phyloP scores from a whole-genome alignment of 2,888 invertebrate genomes.

The Nomada hirtipes region DNA sequence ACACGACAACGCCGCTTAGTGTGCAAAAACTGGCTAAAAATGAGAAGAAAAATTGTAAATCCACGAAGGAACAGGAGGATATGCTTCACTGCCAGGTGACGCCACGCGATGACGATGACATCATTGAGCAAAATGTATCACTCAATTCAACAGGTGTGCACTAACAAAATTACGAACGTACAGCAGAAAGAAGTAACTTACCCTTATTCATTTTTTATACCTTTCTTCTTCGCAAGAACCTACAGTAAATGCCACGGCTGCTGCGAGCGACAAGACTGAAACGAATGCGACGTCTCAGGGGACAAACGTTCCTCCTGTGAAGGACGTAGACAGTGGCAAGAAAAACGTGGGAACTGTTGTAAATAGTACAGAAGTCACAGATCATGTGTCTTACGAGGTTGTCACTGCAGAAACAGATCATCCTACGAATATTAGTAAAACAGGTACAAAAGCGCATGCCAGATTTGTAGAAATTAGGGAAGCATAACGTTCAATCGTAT shows the following conservation, averaged over 20 bases:
- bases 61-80: slow-evolving; percentile 31
- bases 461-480: too few species aligned
- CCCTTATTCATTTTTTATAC: neutral
- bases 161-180: neutral
- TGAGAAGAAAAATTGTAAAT: slow-evolving; percentile 23
- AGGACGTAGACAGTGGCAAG: neutral
- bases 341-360: neutral
- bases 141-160: slow-evolving; percentile 25
- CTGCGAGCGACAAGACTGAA: slow-evolving; percentile 10
- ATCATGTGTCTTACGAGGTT: neutral
- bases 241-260: neutral
- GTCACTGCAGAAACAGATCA: neutral
- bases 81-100: slow-evolving; percentile 31
- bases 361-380: neutral
- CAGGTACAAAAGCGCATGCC: slow-evolving; percentile 9
- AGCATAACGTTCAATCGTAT: neutral
- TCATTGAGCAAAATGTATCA: neutral
- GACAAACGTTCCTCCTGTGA: neutral
- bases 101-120: slow-evolving; percentile 34
- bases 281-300: slow-evolving; percentile 14
- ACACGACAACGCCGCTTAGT: neutral
- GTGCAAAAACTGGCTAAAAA: slow-evolving; percentile 3
- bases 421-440: neutral
- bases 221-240: slow-evolving; percentile 18
- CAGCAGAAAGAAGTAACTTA: neutral